These are phyloP conservation scores for Ditula angustiorana DNA, from an alignment of 2,888 invertebrate genomes.

Conservation along the genomic window DNA sequence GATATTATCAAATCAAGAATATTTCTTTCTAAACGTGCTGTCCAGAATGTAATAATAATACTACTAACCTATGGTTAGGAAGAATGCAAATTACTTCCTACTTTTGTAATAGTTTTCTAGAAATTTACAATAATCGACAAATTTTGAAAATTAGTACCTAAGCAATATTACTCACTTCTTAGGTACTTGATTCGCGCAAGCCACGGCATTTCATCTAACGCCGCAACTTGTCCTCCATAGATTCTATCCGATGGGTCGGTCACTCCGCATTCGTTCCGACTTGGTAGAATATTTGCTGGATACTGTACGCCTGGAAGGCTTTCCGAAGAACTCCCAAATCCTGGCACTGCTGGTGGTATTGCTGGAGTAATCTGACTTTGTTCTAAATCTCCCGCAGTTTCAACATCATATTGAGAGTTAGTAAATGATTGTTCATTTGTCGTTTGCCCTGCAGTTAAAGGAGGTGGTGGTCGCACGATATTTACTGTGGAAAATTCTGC, in stretches of 20 bases:
- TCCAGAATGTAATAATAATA: too few relatives aligned
- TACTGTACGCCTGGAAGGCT: not conserved
- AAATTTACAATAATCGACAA: too few relatives aligned
- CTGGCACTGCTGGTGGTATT: not conserved
- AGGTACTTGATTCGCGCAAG: slow-evolving; percentile 85
- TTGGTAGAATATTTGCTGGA: slow-evolving; percentile 54
- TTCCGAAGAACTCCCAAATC: too few relatives aligned
- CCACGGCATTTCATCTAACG: slow-evolving; percentile 86
- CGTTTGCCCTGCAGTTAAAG: not conserved
- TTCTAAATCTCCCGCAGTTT: not conserved
- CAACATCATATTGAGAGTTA: not conserved
- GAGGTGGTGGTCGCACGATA: not conserved
- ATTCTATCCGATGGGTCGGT: slow-evolving; percentile 68
- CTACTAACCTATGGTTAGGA: too few relatives aligned
- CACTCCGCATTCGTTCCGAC: slow-evolving; percentile 57
- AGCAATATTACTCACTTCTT: slow-evolving; percentile 45
- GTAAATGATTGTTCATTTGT: not conserved
- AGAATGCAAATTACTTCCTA: too few relatives aligned
- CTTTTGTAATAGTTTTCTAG: too few relatives aligned
- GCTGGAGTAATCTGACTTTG: not conserved
- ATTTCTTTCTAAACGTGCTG: too few relatives aligned
- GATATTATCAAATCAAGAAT: too few relatives aligned
- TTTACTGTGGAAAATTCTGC: not conserved
- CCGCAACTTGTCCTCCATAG: slow-evolving; percentile 78
- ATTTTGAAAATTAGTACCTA: too few relatives aligned